Base-by-base conservation (phyloP, 1,140 invertebrate genomes). In the Bacillus rossius region DNA sequence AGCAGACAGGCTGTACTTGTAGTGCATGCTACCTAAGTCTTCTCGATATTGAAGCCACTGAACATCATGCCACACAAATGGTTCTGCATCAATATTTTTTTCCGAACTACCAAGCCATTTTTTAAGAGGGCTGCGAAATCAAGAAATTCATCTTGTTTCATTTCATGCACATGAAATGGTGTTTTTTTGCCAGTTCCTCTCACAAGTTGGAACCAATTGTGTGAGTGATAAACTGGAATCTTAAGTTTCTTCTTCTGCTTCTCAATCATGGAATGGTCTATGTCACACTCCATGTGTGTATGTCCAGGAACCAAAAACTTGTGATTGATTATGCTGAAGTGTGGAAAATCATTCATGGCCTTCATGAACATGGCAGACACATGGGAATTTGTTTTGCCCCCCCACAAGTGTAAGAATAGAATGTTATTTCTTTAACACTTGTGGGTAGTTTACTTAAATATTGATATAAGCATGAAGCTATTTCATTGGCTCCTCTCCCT, bases 401-500 rank as follows among this genome's bases (percentile, higher is more conserved):
- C 8, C 40, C 37, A 48, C 61, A 61, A 10, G 47, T 63, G 38
- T 62, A 4, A 7, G 29, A 34, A 34, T 34, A 34, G 10, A 34
- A 34, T 34, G 29, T 34, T 10, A 34, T 10, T 34, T 34, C 29
- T 47, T 61, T 59, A n/a, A 67, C 53, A 45, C 57, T 29, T n/a
- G 55, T 0, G 57, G 40, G 19, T 19, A 68, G 20, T 17, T 60
- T 59, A 8, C 61, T 54, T 40, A 69, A 26, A 49, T 61, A 65
- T 17, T 67, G n/a, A 45, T 61, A 55, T 19, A 71, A 23, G 54
- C 68, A 72, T 38, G 64, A 71, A 17, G 63, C 64, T 47, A 68
- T 67, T 53, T 69, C 62, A 59, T 67, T 66, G 1, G 61, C 68
- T 38, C 71, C 67, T 56, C 69, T 64, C n/a, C 51, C 66, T 22